A percentile compares a stretch with the other conserved stretches of the same genome.
phyloP scores from a whole-genome alignment of 2,888 invertebrate species.

The Harmothoe impar region DNA sequence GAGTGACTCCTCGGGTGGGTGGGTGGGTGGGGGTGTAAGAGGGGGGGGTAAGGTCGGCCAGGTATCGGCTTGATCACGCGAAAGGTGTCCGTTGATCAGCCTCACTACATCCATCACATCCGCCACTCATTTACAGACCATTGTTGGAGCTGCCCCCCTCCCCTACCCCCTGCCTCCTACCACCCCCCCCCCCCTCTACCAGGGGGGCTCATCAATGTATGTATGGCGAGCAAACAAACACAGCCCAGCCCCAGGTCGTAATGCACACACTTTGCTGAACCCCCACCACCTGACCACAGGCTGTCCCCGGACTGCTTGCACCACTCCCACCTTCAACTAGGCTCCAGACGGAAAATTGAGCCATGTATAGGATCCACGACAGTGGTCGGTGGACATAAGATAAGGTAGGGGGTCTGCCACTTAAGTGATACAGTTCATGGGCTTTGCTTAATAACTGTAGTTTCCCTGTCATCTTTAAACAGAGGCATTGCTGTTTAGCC shows the following conservation, averaged over 20 bases:
- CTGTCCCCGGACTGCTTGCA: too few relatives aligned
- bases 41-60: background rate
- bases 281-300: too few relatives aligned
- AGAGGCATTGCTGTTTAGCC: too few relatives aligned
- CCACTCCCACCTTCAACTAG: too few relatives aligned
- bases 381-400: too few relatives aligned
- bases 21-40: background rate
- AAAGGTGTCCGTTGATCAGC: slow-evolving; percentile 13
- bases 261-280: background rate
- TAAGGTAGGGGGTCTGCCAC: too few relatives aligned
- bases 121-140: slow-evolving; percentile 15
- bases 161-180: background rate
- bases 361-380: too few relatives aligned
- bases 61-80: background rate
- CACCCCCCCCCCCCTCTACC: background rate
- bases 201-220: slow-evolving; percentile 24
- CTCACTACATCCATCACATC: slow-evolving; percentile 16
- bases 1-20: background rate
- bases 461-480: too few relatives aligned
- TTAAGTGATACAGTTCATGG: too few relatives aligned
- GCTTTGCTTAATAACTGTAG: too few relatives aligned
- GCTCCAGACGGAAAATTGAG: too few relatives aligned
- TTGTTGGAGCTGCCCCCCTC: background rate
- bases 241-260: background rate
- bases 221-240: background rate